Evolutionary conservation across 2,113 vertebrate genomes (phyloP), one percentile per base, ranked within the genome.

Genomic region (Nannospalax galili): DNA sequence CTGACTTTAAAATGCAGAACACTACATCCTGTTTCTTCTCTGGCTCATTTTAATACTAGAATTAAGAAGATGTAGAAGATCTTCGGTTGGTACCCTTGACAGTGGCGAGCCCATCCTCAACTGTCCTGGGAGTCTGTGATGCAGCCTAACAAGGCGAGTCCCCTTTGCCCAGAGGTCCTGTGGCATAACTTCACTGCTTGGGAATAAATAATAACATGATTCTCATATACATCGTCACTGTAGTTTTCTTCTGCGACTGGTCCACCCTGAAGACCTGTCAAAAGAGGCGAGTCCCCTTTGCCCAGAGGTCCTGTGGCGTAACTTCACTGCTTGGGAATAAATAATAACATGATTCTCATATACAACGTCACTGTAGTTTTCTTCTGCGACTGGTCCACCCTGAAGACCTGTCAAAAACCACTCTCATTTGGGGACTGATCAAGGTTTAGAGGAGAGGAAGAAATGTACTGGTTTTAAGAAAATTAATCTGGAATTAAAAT

Each of bases 401-500:
- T 93, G 67, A 10, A 12, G 81, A 96, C 92, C 91, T 84, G 97
- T 30, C 96, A 97, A 97, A 98, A 93, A 94, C 85, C 79, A 89
- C 70, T 82, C 87, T 90, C 90, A 92, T 74, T 88, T 69, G 95
- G 91, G 96, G 70, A 93, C 42, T 45, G 95, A 97, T 97, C 90
- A 98, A 97, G 80, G 58, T 62, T n/a, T 17, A 90, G 40, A 84
- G 56, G 92, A 96, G 94, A 97, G 94, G 96, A 93, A 98, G 92
- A 93, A 97, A 98, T 82, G 94, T 24, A 32, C 84, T 74, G 52
- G 92, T 94, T 96, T 96, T 92, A 98, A 97, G 88, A 98, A 52
- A 97, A 95, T 98, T 98, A 98, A 98, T 98, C 97, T 98, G 84
- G 42, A 97, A 95, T 96, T 96, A 97, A 98, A 97, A 97, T 84